phyloP scores from a whole-genome alignment of 2,113 vertebrate species.

The Oncorhynchus clarkii region DNA sequence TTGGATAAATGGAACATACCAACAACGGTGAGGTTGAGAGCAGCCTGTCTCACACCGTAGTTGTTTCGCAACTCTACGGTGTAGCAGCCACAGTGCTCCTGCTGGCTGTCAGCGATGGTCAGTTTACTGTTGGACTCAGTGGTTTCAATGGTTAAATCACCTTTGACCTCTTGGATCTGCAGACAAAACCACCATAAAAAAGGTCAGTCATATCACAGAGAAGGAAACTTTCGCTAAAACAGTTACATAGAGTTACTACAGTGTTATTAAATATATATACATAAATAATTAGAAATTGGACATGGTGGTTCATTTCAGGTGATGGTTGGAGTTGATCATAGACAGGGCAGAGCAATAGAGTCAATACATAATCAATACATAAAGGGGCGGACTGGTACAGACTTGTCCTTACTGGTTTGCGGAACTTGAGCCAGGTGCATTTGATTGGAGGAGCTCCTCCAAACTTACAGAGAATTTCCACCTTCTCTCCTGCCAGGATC shows the following conservation, averaged over 20 bases:
- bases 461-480: constrained; percentile 88
- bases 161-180: constrained; percentile 83
- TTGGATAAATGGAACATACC: constrained; percentile 70
- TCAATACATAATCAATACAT: too few species aligned
- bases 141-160: constrained; percentile 81
- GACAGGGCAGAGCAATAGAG: too few species aligned
- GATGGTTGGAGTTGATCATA: too few species aligned
- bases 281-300: too few species aligned
- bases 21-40: constrained; percentile 95
- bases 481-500: constrained; percentile 87
- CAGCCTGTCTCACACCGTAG: constrained; percentile 86
- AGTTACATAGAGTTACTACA: too few species aligned
- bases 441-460: constrained; percentile 85
- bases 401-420: constrained; percentile 83
- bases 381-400: not conserved
- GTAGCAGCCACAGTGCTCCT: constrained; percentile 96
- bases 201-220: not conserved
- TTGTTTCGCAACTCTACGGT: constrained; percentile 87
- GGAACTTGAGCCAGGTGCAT: constrained; percentile 97
- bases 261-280: not conserved
- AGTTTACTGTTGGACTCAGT: constrained; percentile 84
- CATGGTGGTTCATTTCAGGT: too few species aligned
- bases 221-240: not conserved
- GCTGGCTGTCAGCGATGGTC: constrained; percentile 86
- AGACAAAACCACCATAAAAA: too few species aligned